Evolutionary conservation across 2,113 vertebrate species (phyloP).

Genomic region (Gymnobelideus leadbeateri): DNA sequence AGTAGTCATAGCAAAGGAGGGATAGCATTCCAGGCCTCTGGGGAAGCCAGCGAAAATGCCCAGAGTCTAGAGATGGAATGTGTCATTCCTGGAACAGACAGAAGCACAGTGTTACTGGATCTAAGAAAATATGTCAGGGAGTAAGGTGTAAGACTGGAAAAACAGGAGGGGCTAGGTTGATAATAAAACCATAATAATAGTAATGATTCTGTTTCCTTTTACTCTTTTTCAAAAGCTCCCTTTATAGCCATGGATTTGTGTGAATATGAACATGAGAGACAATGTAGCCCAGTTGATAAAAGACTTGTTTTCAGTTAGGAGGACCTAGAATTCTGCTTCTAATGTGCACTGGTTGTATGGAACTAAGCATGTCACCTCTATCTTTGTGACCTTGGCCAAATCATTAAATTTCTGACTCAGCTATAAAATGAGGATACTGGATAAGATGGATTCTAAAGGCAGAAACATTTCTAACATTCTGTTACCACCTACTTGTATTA

Average conservation of each 20-base stretch:
- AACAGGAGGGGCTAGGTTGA: background rate
- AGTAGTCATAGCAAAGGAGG: background rate
- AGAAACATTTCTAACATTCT: slow-evolving; percentile 4
- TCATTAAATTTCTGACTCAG: background rate
- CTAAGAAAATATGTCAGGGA: background rate
- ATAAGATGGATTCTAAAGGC: background rate
- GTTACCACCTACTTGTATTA: background rate
- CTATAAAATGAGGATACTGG: background rate
- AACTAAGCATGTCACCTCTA: background rate
- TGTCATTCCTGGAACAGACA: background rate
- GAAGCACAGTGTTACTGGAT: background rate
- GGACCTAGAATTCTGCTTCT: background rate
- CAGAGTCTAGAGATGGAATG: background rate
- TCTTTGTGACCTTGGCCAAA: background rate
- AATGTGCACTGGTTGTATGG: background rate
- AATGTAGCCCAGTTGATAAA: background rate
- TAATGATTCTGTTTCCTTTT: background rate
- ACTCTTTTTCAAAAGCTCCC: background rate
- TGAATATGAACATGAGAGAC: background rate
- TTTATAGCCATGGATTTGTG: background rate
- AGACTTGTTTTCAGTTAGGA: background rate
- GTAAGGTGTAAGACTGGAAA: background rate
- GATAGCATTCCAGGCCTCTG: background rate
- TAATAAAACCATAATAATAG: background rate
- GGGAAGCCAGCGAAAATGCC: background rate